Evolutionary conservation across 2,888 invertebrate species (phyloP), one percentile per base, ranked within the genome.

Genomic region (Glyphotaelius pellucidus): DNA sequence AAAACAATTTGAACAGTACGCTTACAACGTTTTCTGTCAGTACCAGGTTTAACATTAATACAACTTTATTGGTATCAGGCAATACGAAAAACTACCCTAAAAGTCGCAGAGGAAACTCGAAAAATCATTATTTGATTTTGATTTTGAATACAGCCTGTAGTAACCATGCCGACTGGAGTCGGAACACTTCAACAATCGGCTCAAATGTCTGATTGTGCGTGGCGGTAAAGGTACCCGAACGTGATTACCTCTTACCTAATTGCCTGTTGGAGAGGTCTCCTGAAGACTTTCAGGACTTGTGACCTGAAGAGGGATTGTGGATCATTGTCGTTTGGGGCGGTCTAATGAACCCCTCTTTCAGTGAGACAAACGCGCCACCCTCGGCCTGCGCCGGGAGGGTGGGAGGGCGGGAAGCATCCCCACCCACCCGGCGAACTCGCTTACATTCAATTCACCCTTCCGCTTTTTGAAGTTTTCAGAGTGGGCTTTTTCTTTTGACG

Each of bases 281-380:
- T 25, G 81, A 90, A 83, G 90, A 32, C 81, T 90, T 90, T 83
- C 90, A 81, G n/a, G 38, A 15, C 35, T 15, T 30, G 83, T 52
- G 83, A 90, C 90, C 83, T 81, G 90, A 83, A 83, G 47, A 52
- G 90, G 81, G 90, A 80, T 83, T 90, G 91, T 90, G 92, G 91
- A 92, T 89, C 92, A 92, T 92, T 93, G 92, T 93, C 91, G 92
- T 89, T 81, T 84, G 89, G 91, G 92, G 89, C 89, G 89, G 92
- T 90, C 93, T 93, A 93, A 93, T 93, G 93, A 93, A 92, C 92
- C 91, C 87, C 92, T 89, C 93, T 90, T 90, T 90, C 88, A 80
- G 81, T 81, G 91, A 87, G 92, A 93, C 93, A 93, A 93, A 93
- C 93, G 92, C 90, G 90, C 93, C 89, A 89, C 52, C 91, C 52